Base-by-base conservation (phyloP, 2,888 invertebrate species). In the Mantis religiosa region DNA sequence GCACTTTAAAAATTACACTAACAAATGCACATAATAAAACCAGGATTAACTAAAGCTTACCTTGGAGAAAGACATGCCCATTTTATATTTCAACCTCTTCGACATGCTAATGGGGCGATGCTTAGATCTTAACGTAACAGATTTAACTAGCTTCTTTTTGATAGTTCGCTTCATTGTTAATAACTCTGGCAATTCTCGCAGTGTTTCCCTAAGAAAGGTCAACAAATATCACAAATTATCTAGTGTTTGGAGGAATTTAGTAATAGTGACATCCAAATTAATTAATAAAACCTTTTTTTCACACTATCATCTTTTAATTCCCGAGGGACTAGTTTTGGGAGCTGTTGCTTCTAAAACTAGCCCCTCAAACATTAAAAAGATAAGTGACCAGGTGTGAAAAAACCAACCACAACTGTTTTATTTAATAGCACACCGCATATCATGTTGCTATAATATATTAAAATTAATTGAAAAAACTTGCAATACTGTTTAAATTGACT, bases 171-270 rank as follows among this genome's bases (percentile, higher is more conserved):
- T 97, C 91, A 96, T 94, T 1, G 96, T 95, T 89, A 97, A 92
- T 84, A 95, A 95, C 92, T 96, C 96, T 0, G 96, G 96, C 91
- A 97, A 94, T 89, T 96, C 95, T 84, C 96, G 94, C 82, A 97
- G 92, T 0, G 96, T 95, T 91, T 96, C 96, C 91, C 96, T 96
- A 91, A 20, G 93, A 92, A 90, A 85, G 34, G 28, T 87, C n/a
- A 87, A 54, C 15, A 83, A 28, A 15, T 41, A 41, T 12, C 41
- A 41, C 41, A 41, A 41, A 41, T n/a, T n/a, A n/a, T n/a, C n/a
- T n/a, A n/a, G n/a, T n/a, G n/a, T n/a, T n/a, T n/a, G n/a, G n/a
- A n/a, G n/a, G n/a, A n/a, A n/a, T n/a, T n/a, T n/a, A n/a, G n/a
- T n/a, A n/a, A n/a, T n/a, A n/a, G n/a, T n/a, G n/a, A n/a, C n/a